Conservation (phyloP, 2,113 vertebrate genomes). For the Sinocyclocheilus maitianheensis region DNA sequence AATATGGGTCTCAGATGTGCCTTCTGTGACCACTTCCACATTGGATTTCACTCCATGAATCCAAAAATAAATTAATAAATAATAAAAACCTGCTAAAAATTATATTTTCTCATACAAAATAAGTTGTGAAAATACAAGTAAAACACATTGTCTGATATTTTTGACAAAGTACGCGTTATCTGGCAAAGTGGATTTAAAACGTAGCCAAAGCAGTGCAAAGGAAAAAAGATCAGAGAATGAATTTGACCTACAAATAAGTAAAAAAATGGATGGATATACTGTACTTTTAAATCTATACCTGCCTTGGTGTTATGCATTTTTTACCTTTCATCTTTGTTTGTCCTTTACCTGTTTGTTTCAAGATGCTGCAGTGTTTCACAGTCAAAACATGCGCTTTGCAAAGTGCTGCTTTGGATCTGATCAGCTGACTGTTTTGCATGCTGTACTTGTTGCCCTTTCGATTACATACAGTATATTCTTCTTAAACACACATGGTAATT, state of each 20-base stretch:
- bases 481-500: background rate
- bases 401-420: conserved; percentile 12
- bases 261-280: background rate
- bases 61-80: background rate
- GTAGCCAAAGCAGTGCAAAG: too few relatives aligned
- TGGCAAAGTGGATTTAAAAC: too few relatives aligned
- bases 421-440: conserved; percentile 1
- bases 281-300: background rate
- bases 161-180: too few relatives aligned
- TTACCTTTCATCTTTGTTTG: background rate
- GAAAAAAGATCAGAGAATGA: too few relatives aligned
- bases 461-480: background rate
- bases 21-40: background rate
- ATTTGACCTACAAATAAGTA: too few relatives aligned
- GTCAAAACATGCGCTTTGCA: background rate
- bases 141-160: too few relatives aligned
- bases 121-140: too few relatives aligned
- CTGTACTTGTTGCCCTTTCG: background rate
- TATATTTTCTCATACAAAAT: too few relatives aligned
- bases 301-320: background rate
- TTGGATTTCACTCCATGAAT: background rate
- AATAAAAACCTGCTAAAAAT: too few relatives aligned
- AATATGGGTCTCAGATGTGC: background rate
- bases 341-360: background rate
- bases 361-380: background rate